Base-by-base conservation (phyloP, 2,888 invertebrate genomes). In the Caenorhabditis sp. region DNA sequence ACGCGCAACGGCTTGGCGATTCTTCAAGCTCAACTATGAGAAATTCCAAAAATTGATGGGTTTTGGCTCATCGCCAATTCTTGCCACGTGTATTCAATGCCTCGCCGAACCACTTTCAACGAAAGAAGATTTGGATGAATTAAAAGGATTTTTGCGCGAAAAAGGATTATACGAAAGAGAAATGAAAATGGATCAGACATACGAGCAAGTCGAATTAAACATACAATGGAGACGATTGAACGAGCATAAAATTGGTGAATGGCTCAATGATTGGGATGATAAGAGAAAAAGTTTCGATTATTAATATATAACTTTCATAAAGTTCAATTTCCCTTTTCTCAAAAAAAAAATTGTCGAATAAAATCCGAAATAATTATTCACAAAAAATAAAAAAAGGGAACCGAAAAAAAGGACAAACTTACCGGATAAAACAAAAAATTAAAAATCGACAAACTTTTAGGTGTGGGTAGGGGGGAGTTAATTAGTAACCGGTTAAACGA, bases 121-220 rank as follows among this genome's bases (percentile, higher is more conserved):
- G 8, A 64, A 71, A 26, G 63, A 67, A n/a, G 83, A 84, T 27
- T 60, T 83, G 37, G 62, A 76, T 10, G 80, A 83, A 54, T 51
- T 78, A 31, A 71, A 74, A 50, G 68, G 63, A 21, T 79, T 79
- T 53, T 63, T 82, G 59, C 69, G 69, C n/a, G 74, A 67, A 19
- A 71, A 93, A 58, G 90, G 80, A 75, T 66, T 82, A 61, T 74
- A 64, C 43, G 72, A 67, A 21, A 69, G 68, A 55, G 74, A 62
- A 58, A 70, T 58, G 51, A 77, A 76, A 60, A 66, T 82, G 59
- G 79, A 81, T 23, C 79, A 79, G 67, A 75, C 80, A 0, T 77
- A 72, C 66, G 82, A 83, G 60, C 76, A 76, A 62, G 70, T 83
- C 54, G 70, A 77, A n/a, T 58, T 83, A 43, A 83, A 83, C 64